Base-by-base conservation (phyloP, 2,888 invertebrate genomes). In the Andrena haemorrhoa region DNA sequence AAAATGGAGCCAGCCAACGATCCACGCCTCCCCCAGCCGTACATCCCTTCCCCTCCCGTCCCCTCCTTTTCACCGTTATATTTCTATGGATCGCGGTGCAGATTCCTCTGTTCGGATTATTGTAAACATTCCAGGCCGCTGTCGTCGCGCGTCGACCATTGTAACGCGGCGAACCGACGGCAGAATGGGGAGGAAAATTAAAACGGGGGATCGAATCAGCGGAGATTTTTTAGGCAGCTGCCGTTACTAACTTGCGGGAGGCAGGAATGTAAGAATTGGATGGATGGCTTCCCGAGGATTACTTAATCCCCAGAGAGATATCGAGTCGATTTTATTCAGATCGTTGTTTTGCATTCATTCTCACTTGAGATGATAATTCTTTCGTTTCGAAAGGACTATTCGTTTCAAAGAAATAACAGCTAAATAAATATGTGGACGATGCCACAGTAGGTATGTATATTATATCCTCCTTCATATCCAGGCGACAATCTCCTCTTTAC, bases 1-100 rank as follows among this genome's bases (percentile, higher is more conserved):
- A 65, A 29, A 70, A 75, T 58, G 65, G 63, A 85, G 70, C 78
- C 70, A 60, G 68, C 76, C 87, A 75, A 82, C 84, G 73, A 82
- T 79, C 76, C 71, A 20, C 60, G 29, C 56, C 47, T 23, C 58
- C 20, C 49, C 56, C 56, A 4, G 10, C 58, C 58, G 10, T n/a
- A 4, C 4, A 2, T 1, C 23, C 5, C 29, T 7, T 8, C 2
- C 49, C 23, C 49, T 1, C 23, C 5, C 29, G 4, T 8, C 2
- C 49, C 23, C 49, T 2, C n/a, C 16, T 23, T 8, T 20, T 31
- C 33, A 0, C 31, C 26, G 51, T 63, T 70, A 64, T 58, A 68
- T 80, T 80, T 80, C 80, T 56, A 66, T 72, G 23, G 73, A 68
- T 47, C 41, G 35, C 23, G 20, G 26, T 47, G 66, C 20, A 41